phyloP scores from a whole-genome alignment of 2,888 invertebrate species.

The Strigamia crassipes region DNA sequence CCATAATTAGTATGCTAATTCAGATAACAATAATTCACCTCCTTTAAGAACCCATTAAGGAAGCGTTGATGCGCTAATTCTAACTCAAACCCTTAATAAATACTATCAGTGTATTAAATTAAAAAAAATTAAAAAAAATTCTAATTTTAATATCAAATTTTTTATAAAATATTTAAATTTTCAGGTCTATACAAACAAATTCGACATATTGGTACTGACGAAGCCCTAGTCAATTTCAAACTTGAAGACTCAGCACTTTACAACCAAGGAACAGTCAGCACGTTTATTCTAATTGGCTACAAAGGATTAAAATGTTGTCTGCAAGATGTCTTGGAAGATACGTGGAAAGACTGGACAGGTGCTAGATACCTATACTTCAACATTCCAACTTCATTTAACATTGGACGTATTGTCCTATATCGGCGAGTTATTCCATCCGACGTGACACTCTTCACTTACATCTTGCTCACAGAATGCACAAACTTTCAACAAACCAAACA shows the following conservation, averaged over 20 bases:
- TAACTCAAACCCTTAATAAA: no score
- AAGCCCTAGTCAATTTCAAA: background rate
- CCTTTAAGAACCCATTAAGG: no score
- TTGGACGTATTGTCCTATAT: conserved; percentile 59
- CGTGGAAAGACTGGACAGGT: conserved; percentile 63
- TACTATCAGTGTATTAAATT: no score
- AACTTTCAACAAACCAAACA: background rate
- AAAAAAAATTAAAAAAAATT: no score
- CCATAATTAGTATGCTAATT: background rate
- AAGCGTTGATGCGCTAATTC: no score
- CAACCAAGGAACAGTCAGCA: background rate
- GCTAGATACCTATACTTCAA: conserved; percentile 60
- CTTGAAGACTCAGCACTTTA: background rate
- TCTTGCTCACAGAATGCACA: conserved; percentile 59
- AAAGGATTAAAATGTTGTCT: conserved; percentile 58
- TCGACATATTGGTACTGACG: conserved; percentile 56
- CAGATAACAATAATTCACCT: background rate
- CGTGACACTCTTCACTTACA: conserved; percentile 59
- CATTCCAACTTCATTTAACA: conserved; percentile 59
- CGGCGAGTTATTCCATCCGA: conserved; percentile 57
- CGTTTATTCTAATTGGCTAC: conserved; percentile 56
- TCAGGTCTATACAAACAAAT: conserved; percentile 58
- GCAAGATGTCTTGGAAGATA: conserved; percentile 58
- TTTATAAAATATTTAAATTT: background rate
- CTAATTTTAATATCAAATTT: no score